A percentile compares a stretch with the other conserved stretches of the same genome.
phyloP scores from a whole-genome alignment of 2,113 vertebrate genomes.

The Siniperca knerii region DNA sequence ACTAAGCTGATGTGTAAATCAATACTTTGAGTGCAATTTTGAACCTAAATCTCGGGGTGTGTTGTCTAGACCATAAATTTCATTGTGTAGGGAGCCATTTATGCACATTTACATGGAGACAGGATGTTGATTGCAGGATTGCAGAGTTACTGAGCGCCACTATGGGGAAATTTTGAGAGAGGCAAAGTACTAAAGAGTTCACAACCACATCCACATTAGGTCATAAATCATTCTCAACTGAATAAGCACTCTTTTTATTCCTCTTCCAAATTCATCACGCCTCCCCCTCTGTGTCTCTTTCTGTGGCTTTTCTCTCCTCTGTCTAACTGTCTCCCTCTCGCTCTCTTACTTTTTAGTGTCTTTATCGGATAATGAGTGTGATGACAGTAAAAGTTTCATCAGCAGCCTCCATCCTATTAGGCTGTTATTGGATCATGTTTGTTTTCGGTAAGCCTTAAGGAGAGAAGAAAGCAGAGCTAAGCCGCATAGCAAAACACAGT shows the following conservation, averaged over 20 bases:
- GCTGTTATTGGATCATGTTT: conserved; percentile 73
- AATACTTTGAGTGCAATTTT: conserved; percentile 82
- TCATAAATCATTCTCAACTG: conserved; percentile 81
- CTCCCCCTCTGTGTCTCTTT: conserved; percentile 30
- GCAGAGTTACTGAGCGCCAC: conserved; percentile 76
- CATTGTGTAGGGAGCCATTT: conserved; percentile 76
- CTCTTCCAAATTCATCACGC: conserved; percentile 60
- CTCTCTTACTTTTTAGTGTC: conserved; percentile 51
- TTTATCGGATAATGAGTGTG: conserved; percentile 69
- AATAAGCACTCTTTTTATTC: conserved; percentile 73
- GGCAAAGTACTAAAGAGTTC: conserved; percentile 68
- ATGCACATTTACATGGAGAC: conserved; percentile 81
- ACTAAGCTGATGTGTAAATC: conserved; percentile 80
- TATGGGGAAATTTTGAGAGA: conserved; percentile 53
- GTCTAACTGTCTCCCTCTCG: neutral
- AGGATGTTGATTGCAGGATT: conserved; percentile 81
- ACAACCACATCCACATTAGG: conserved; percentile 64
- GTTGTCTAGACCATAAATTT: conserved; percentile 75
- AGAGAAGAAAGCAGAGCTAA: conserved; percentile 57
- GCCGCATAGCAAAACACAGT: conserved; percentile 25
- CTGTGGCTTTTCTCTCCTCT: conserved; percentile 39
- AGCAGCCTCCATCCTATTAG: conserved; percentile 72
- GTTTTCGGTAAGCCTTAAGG: conserved; percentile 70
- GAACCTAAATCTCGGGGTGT: conserved; percentile 78
- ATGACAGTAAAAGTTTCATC: conserved; percentile 80